Evolutionary conservation across 2,888 invertebrate species (phyloP).

Genomic region (Noctuana brunneofusca): DNA sequence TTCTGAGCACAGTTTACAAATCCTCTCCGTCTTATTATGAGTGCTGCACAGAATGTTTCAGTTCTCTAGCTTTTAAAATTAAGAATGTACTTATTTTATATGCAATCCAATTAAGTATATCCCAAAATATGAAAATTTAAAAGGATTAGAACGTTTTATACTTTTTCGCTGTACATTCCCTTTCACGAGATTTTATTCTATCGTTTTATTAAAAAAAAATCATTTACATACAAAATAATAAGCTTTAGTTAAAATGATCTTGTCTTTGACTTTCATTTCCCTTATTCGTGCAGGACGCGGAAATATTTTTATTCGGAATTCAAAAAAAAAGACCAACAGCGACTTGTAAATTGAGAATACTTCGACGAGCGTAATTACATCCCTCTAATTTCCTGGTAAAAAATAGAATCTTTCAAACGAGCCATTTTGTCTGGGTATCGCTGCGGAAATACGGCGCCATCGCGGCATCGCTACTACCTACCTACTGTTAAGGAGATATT

Average conservation of each 20-base stretch:
- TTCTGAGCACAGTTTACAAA: conserved; percentile 19
- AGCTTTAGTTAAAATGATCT: conserved; percentile 1
- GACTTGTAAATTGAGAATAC: conserved; percentile 26
- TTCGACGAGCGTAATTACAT: conserved; percentile 28
- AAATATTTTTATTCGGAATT: conserved; percentile 13
- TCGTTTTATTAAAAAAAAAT: no score
- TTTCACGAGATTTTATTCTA: no score
- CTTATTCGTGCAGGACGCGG: background rate
- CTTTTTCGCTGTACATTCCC: no score
- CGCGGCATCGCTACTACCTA: no score
- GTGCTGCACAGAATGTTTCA: background rate
- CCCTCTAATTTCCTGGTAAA: conserved; percentile 26
- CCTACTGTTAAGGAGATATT: conserved; percentile 15
- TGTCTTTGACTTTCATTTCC: conserved; percentile 6
- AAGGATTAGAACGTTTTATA: no score
- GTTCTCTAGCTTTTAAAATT: background rate
- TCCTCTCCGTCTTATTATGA: conserved; percentile 7
- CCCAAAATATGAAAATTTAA: background rate
- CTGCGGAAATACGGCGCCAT: conserved; percentile 1
- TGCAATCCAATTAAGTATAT: background rate
- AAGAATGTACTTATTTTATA: background rate
- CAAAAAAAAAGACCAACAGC: conserved; percentile 18
- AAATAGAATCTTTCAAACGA: conserved; percentile 23
- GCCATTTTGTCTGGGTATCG: conserved; percentile 16
- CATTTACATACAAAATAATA: conserved; percentile 1